Evolutionary conservation across 2,888 invertebrate genomes (phyloP).

Genomic region (Eupithecia subfuscata): DNA sequence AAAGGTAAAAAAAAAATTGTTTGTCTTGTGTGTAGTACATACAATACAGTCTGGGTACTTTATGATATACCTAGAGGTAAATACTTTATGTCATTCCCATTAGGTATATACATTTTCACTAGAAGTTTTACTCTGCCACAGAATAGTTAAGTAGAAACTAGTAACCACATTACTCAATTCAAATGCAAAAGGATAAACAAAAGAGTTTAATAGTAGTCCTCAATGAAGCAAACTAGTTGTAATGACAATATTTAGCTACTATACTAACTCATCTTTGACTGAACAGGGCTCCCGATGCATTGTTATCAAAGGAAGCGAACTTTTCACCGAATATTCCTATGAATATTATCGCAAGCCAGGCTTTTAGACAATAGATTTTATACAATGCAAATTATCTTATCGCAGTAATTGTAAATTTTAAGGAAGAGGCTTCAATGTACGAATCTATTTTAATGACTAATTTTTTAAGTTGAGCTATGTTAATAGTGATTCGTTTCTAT

Average conservation of each 20-base stretch:
- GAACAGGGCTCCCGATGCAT: slow-evolving; percentile 64
- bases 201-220: not conserved
- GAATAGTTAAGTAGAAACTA: not conserved
- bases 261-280: slow-evolving; percentile 55
- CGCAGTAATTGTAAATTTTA: slow-evolving; percentile 27
- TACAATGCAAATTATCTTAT: slow-evolving; percentile 53
- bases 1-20: too few relatives aligned
- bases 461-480: not conserved
- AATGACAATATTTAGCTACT: not conserved
- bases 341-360: slow-evolving; percentile 65
- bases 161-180: not conserved
- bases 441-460: not conserved
- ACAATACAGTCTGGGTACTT: too few relatives aligned
- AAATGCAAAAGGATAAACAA: not conserved
- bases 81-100: not conserved
- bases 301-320: slow-evolving; percentile 71
- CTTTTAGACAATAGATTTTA: slow-evolving; percentile 44
- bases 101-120: not conserved
- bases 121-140: not conserved
- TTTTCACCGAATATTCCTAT: slow-evolving; percentile 63
- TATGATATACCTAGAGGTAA: too few relatives aligned
- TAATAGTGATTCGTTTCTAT: not conserved
- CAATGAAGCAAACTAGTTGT: slow-evolving; percentile 1
- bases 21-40: too few relatives aligned
- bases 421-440: not conserved